A percentile compares a stretch with the other conserved stretches of the same genome.
phyloP scores from a whole-genome alignment of 2,113 vertebrate genomes.

The Mirza zaza region DNA sequence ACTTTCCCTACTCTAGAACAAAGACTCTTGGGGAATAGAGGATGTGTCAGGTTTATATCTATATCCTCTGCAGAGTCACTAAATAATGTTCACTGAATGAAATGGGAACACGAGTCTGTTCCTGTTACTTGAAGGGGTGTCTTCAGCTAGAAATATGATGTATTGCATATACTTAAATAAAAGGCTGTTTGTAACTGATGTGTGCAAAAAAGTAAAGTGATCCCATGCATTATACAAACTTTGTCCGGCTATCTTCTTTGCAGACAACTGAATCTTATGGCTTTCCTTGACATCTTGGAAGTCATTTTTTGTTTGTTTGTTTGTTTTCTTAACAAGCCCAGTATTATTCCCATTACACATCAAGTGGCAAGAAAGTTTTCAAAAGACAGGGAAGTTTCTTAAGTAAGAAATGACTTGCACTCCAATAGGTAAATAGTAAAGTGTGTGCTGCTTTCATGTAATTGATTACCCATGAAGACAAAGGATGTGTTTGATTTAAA shows the following conservation, averaged over 20 bases:
- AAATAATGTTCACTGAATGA: not conserved
- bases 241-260: not conserved
- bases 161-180: not conserved
- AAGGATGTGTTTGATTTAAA: conserved; percentile 56
- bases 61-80: not conserved
- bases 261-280: not conserved
- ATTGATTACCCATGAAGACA: conserved; percentile 48
- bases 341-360: conserved; percentile 38
- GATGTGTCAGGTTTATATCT: not conserved
- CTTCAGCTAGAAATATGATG: not conserved
- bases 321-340: not conserved
- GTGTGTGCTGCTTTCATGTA: conserved; percentile 33
- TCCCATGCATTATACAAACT: not conserved
- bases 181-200: not conserved
- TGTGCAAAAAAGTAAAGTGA: not conserved
- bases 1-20: not conserved
- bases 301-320: not conserved
- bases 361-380: conserved; percentile 37
- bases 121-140: not conserved
- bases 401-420: conserved; percentile 15
- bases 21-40: not conserved
- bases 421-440: conserved; percentile 15
- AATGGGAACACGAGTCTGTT: not conserved
- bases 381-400: conserved; percentile 9
- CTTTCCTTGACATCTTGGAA: conserved; percentile 2